Conservation (phyloP, 2,113 vertebrate genomes). For the Anoura caudifer region DNA sequence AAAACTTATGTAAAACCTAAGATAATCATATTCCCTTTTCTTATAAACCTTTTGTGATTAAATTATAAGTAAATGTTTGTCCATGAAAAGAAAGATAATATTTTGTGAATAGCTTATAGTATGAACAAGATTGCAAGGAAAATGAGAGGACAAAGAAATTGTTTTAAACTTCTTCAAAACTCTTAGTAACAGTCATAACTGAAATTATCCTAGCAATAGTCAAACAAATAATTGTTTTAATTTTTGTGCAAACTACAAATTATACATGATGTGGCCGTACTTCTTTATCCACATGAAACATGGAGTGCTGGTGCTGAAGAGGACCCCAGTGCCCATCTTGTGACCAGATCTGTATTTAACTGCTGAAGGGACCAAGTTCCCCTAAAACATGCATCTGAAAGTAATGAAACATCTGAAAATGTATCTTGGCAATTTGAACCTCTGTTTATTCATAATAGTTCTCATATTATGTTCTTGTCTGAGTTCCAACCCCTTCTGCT, state of each 20-base stretch:
- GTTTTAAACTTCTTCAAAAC: conserved; percentile 12
- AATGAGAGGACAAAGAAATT: neutral
- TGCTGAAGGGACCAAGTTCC: neutral
- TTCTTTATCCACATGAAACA: neutral
- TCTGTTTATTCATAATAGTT: neutral
- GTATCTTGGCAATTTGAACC: neutral
- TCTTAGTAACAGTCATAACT: neutral
- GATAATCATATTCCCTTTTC: neutral
- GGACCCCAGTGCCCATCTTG: neutral
- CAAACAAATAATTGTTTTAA: neutral
- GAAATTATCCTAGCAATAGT: neutral
- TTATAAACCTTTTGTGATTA: neutral
- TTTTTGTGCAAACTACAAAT: neutral
- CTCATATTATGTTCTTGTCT: neutral
- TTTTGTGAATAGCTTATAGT: neutral
- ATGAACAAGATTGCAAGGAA: neutral
- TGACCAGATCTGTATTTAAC: neutral
- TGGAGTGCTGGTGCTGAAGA: neutral
- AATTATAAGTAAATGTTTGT: neutral
- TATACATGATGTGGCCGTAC: neutral
- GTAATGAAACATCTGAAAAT: neutral
- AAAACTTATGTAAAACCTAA: neutral
- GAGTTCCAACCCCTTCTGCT: neutral
- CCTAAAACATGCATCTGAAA: neutral
- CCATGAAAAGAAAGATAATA: neutral